Percentiles rank a stretch among this genome's conserved stretches.
Conservation (phyloP, 2,888 invertebrate genomes). For the Coleophora deauratella region DNA sequence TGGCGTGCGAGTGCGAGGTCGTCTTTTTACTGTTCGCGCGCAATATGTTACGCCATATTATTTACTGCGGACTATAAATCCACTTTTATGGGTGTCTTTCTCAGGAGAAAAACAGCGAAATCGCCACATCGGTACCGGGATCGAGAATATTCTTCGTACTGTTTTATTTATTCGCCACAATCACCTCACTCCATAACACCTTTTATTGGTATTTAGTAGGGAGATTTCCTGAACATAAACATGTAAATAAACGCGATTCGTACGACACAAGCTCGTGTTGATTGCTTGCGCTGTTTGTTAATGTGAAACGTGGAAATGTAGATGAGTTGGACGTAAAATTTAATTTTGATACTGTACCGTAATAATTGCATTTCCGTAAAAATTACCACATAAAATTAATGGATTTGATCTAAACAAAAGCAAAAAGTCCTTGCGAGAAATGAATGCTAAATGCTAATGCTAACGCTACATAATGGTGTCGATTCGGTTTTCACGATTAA, state of each 20-base stretch:
- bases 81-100: slow-evolving; percentile 63
- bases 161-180: slow-evolving; percentile 34
- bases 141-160: slow-evolving; percentile 35
- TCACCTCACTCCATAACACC: slow-evolving; percentile 45
- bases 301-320: no score
- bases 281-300: neutral
- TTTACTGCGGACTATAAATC: slow-evolving; percentile 63
- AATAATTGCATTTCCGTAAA: no score
- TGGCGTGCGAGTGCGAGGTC: slow-evolving; percentile 11
- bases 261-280: neutral
- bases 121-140: slow-evolving; percentile 21
- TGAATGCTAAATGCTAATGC: no score
- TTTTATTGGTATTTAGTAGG: slow-evolving; percentile 42
- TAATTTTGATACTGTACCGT: no score
- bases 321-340: no score
- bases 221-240: no score
- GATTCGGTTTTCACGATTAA: no score
- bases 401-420: no score
- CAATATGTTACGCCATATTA: slow-evolving; percentile 63
- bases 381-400: no score
- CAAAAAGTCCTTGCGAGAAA: no score
- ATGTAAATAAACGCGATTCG: neutral
- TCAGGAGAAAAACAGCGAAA: slow-evolving; percentile 39
- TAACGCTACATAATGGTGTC: no score
- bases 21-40: slow-evolving; percentile 46